phyloP scores from a whole-genome alignment of 2,113 vertebrate species.

The Hippolais icterina region DNA sequence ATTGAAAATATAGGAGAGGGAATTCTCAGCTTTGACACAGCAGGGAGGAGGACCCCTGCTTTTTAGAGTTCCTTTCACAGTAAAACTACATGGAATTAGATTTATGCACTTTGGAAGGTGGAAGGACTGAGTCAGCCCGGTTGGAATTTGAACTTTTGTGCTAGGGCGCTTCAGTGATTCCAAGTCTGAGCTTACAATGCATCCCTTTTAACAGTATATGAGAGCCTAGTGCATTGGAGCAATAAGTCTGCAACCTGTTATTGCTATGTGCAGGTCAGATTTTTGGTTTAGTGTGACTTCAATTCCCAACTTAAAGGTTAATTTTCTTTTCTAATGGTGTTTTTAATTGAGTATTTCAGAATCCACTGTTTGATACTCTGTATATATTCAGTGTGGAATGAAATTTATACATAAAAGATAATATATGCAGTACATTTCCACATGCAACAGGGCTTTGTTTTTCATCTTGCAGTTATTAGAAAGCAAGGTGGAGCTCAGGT shows the following conservation, averaged over 20 bases:
- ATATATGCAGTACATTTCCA: background rate
- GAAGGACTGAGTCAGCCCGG: conserved; percentile 45
- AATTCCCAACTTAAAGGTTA: background rate
- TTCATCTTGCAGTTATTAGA: background rate
- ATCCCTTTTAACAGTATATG: background rate
- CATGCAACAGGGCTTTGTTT: background rate
- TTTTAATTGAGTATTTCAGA: background rate
- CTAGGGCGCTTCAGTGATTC: background rate
- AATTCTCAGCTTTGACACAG: background rate
- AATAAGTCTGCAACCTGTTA: background rate
- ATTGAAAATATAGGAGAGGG: background rate
- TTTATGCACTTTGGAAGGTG: conserved; percentile 55
- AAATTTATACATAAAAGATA: background rate
- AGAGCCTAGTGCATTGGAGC: background rate
- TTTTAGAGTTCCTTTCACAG: conserved; percentile 13
- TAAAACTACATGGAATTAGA: conserved; percentile 36
- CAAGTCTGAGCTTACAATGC: background rate
- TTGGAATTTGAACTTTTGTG: conserved; percentile 66
- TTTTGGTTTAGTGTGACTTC: background rate
- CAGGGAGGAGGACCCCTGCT: conserved; percentile 31
- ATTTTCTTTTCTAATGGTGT: background rate
- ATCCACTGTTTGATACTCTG: background rate
- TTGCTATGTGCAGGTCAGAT: background rate
- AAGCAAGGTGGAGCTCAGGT: background rate
- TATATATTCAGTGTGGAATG: background rate